A percentile compares a stretch with the other conserved stretches of the same genome.
Evolutionary conservation across 1,140 invertebrate genomes (phyloP).

Genomic region (Microplitis demolitor): DNA sequence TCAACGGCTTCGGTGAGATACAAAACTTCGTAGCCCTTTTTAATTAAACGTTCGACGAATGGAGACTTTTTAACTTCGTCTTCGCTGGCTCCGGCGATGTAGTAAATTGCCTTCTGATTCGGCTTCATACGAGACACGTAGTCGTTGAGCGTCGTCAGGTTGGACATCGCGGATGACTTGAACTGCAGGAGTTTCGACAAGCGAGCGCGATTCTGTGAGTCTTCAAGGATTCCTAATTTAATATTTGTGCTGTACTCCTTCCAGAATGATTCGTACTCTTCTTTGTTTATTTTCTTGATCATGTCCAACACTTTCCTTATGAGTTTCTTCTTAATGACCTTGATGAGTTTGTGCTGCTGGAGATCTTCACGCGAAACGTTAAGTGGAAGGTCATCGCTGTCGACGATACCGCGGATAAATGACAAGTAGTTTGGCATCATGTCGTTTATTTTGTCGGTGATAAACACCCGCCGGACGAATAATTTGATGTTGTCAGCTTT

Average conservation of each 20-base stretch:
- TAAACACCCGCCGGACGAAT: conserved; percentile 97
- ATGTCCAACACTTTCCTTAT: conserved; percentile 97
- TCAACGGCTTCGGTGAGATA: conserved; percentile 97
- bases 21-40: conserved; percentile 95
- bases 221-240: conserved; percentile 97
- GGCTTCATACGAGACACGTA: conserved; percentile 97
- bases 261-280: conserved; percentile 95
- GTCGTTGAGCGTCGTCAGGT: conserved; percentile 78
- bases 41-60: conserved; percentile 92
- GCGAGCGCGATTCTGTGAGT: conserved; percentile 92
- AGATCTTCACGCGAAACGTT: conserved; percentile 98
- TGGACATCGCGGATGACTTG: conserved; percentile 76
- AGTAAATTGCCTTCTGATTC: conserved; percentile 96
- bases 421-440: conserved; percentile 98
- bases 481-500: conserved; percentile 95
- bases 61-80: conserved; percentile 92
- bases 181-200: conserved; percentile 94
- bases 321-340: conserved; percentile 98
- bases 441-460: conserved; percentile 99
- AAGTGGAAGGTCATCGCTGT: conserved; percentile 98
- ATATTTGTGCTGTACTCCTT: conserved; percentile 99
- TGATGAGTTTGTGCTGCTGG: conserved; percentile 98
- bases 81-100: conserved; percentile 88
- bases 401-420: conserved; percentile 95
- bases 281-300: conserved; percentile 95